Evolutionary conservation across 2,113 vertebrate genomes (phyloP), one percentile per base, ranked within the genome.

Genomic region (Spea multiplicata): DNA sequence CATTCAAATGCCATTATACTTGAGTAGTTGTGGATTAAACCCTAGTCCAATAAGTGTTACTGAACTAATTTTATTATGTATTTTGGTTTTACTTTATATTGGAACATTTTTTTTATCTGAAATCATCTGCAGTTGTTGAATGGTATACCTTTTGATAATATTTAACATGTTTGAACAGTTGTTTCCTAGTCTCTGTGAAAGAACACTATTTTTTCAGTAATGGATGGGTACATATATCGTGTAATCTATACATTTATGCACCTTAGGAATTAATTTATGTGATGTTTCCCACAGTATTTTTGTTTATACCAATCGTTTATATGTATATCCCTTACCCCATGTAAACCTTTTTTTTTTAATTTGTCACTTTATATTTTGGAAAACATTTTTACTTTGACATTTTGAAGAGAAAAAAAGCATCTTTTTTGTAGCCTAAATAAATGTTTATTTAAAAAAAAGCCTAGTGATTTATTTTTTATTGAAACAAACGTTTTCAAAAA

Each of bases 361-460:
- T 10, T 49, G 64, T 66, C 64, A 66, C 61, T 66, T 65, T 66
- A 65, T 44, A 66, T 66, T 55, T 13, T 75, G 3, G 12, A 68
- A 10, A 66, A 57, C 66, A 10, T 50, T 50, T 66, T 53, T 66
- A 48, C n/a, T 12, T 47, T 6, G 1, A 44, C 44, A 45, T 53
- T 67, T 53, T 75, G 62, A 30, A 75, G 44, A 75, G 44, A 75
- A 45, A 30, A 30, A 30, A 30, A 30, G 30, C 30, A 53, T 53
- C 16, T 55, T 45, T 55, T 76, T 76, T 76, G 64, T 76, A 76
- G 44, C 45, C 49, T 67, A 76, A 76, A 76, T 76, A 76, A 76
- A 75, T 30, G 16, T 13, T 30, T 48, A 48, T 49, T 6, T 16
- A 62, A 14, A 61, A 14, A 61, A 61, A 61, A 61, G 1, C 12